Base-by-base conservation (phyloP, 2,888 invertebrate genomes). In the Octonoba sinensis region DNA sequence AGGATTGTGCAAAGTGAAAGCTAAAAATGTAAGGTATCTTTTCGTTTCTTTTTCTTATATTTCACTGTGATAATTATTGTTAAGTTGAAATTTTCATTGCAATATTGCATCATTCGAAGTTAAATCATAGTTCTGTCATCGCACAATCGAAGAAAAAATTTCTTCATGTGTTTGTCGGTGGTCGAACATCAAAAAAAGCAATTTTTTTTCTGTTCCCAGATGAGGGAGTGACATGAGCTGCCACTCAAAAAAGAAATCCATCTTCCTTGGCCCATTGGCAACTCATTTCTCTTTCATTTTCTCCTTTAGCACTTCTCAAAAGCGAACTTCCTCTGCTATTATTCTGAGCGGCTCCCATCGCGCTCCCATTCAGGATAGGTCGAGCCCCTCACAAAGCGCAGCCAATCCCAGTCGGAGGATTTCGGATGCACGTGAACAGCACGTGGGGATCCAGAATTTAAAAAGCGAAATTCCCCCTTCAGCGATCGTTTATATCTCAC, bases 351-450 rank as follows among this genome's bases (percentile, higher is more conserved):
- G 15, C 46, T 65, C 51, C 54, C 46, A 57, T 27, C 27, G 27
- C 27, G 27, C 27, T 27, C 27, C 27, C 27, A 27, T 47, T 51
- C 51, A 27, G 36, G 66, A 75, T 75, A 75, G 75, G 75, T 59
- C 59, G 67, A 67, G 64, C 15, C 20, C 51, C 27, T 16, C 54
- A 22, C 16, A 49, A 67, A 56, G 56, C 46, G 24, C 65, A 20
- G 54, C 65, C n/a, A 62, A 27, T 27, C 27, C 69, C 69, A 60
- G 60, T 76, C 49, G 46, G 20, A 59, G 18, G 59, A 22, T 59
- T 44, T 56, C 54, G 56, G 20, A 27, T 27, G 22, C 76, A 76
- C 76, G 76, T 76, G 76, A 76, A 76, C 76, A 76, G 49, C 76
- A 22, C 69, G 67, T 76, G 75, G 36, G 24, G 22, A 62, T 24